Conservation (phyloP, 2,797 vertebrate genomes). For the Nothura maculosa region DNA sequence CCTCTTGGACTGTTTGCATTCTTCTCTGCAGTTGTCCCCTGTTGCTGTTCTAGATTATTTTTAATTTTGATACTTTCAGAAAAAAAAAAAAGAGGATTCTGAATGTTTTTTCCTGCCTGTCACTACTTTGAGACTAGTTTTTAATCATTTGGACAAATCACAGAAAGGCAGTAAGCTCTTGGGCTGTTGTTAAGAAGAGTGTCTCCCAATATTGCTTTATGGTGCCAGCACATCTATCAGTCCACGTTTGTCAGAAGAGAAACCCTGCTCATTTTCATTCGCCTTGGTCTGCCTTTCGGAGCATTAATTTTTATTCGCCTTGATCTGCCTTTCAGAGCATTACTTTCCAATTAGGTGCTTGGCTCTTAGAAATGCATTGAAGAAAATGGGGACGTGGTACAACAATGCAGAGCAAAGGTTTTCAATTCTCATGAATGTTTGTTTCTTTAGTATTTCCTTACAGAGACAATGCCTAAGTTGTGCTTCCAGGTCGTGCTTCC, state of each 20-base stretch:
- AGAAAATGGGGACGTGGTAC: neutral
- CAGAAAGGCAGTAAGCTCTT: neutral
- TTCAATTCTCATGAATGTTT: neutral
- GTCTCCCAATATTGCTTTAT: neutral
- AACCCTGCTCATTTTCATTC: neutral
- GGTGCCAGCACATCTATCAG: neutral
- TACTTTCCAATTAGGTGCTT: neutral
- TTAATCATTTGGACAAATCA: neutral
- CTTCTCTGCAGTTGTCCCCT: neutral
- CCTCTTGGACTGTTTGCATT: neutral
- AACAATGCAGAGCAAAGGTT: neutral
- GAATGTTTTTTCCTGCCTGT: neutral
- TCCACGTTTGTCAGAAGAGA: neutral
- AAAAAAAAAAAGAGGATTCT: neutral
- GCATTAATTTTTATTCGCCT: neutral
- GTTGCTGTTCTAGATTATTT: neutral
- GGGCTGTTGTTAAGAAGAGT: neutral
- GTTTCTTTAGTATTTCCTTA: neutral
- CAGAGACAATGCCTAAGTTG: neutral
- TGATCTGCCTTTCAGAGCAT: neutral
- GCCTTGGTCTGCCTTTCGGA: neutral
- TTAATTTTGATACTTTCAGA: neutral
- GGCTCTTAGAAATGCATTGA: accelerated
- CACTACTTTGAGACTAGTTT: neutral
- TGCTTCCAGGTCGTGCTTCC: neutral